Evolutionary conservation across 92 coral and sea anemone genomes (phyloP), one percentile per base, ranked within the genome.

Genomic region (Siderastrea siderea): DNA sequence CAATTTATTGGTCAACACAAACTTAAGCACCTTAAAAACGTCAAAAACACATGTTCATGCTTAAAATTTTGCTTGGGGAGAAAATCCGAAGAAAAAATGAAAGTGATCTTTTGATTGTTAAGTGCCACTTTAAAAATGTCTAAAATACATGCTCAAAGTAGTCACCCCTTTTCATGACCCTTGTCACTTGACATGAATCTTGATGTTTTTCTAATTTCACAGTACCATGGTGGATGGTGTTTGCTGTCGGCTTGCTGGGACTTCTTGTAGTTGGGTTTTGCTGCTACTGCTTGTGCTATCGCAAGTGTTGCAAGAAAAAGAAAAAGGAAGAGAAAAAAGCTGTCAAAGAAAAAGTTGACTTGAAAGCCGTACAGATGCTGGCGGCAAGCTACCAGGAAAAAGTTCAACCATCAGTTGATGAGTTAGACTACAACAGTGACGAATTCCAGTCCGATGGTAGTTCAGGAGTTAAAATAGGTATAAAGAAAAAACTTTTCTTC

Each of bases 361-460:
- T 97, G 63, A 95, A 93, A 81, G 92, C 94, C 0, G 96, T 97
- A 1, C 96, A 97, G 58, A 87, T 97, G 68, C 88, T 94, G 57
- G 94, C 93, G 8, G 99, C 99, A 43, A 97, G 99, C 49, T 97
- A 97, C 71, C 99, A 93, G 48, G 99, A 97, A 60, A 97, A 94
- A 91, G 99, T 97, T 12, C 99, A 97, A 83, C 99, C 99, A 3
- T 97, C 99, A 2, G 90, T 95, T 58, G 99, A 97, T 54, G 99
- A 97, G 77, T 77, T 97, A 81, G 99, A 97, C 82, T 97, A 97
- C 66, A 97, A 97, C 91, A 97, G 99, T 54, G 99, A 97, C 55
- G 99, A 96, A 57, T 97, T 93, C 62, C 89, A 88, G 71, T 95
- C 98, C 0, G 96, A 95, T 68, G 91, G 86, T 14, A 96, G 98